These are phyloP conservation scores for Bolinopsis microptera DNA, from an alignment of 37 sponge, comb jelly and placozoan species.

Conservation along the genomic window DNA sequence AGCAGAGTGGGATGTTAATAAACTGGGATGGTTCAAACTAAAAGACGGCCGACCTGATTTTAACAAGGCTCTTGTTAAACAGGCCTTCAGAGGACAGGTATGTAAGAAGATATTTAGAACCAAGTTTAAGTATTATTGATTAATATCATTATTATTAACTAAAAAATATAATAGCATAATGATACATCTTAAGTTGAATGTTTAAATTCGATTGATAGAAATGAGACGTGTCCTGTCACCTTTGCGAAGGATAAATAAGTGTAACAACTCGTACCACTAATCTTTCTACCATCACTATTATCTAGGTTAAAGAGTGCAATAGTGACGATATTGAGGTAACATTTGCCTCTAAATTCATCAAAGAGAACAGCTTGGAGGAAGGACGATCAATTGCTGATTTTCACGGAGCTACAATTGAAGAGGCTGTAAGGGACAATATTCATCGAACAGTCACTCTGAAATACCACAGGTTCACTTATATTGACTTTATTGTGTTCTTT, in stretches of 20 bases:
- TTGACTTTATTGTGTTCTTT: background rate
- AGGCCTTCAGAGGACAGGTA: background rate
- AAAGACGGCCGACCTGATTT: background rate
- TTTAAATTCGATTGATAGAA: too few species aligned
- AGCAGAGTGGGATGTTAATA: slow-evolving; percentile 10
- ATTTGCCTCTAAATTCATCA: background rate
- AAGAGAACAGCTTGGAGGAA: background rate
- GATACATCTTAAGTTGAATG: too few species aligned
- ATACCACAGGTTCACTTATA: background rate
- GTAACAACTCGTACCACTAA: too few species aligned
- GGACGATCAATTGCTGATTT: background rate
- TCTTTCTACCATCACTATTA: too few species aligned
- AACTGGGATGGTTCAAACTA: background rate
- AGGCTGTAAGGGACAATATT: background rate
- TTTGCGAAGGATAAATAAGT: too few species aligned
- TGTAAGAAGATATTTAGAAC: background rate
- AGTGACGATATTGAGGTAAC: background rate
- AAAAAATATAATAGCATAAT: too few species aligned
- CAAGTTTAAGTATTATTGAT: background rate
- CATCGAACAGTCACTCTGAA: background rate
- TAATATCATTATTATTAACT: too few species aligned
- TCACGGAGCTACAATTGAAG: background rate
- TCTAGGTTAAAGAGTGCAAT: background rate
- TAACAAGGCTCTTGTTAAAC: background rate
- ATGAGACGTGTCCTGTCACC: too few species aligned